phyloP scores from a whole-genome alignment of 2,888 invertebrate genomes.

The Caenorhabditis afra region DNA sequence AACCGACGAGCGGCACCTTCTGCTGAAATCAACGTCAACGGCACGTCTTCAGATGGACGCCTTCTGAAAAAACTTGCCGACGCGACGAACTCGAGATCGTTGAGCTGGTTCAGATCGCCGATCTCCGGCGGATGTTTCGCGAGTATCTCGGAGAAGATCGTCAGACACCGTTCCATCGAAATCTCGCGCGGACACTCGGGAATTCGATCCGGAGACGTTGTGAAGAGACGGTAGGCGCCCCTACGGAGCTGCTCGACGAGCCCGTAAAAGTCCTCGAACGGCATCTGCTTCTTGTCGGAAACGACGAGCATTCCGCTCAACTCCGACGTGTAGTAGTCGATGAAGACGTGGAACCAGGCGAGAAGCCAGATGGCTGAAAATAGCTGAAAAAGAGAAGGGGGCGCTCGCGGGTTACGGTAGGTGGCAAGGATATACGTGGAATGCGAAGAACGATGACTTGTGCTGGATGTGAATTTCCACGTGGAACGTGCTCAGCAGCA shows the following conservation, averaged over 20 bases:
- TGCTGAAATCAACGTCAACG: slow-evolving; percentile 27
- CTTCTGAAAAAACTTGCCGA: slow-evolving; percentile 9
- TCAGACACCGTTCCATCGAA: slow-evolving; percentile 13
- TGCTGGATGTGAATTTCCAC: slow-evolving; percentile 36
- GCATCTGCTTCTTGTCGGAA: slow-evolving; percentile 59
- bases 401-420: slow-evolving; percentile 1
- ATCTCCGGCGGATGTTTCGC: slow-evolving; percentile 39
- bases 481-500: slow-evolving; percentile 48
- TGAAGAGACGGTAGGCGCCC: slow-evolving; percentile 55
- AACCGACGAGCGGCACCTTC: slow-evolving; percentile 53
- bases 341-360: slow-evolving; percentile 59
- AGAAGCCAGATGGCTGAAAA: slow-evolving; percentile 58
- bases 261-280: slow-evolving; percentile 58
- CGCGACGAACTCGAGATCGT: slow-evolving; percentile 45
- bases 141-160: slow-evolving; percentile 51
- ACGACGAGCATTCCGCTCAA: slow-evolving; percentile 61
- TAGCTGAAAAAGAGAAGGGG: slow-evolving; percentile 32
- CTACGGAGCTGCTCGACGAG: slow-evolving; percentile 52
- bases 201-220: slow-evolving; percentile 48
- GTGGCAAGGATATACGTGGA: slow-evolving; percentile 23
- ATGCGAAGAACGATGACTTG: slow-evolving; percentile 55
- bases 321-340: slow-evolving; percentile 61
- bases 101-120: slow-evolving; percentile 38
- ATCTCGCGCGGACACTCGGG: slow-evolving; percentile 61
- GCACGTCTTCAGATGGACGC: too few species aligned